Base-by-base conservation (phyloP, 1,140 invertebrate genomes). In the Acromyrmex echinatior region DNA sequence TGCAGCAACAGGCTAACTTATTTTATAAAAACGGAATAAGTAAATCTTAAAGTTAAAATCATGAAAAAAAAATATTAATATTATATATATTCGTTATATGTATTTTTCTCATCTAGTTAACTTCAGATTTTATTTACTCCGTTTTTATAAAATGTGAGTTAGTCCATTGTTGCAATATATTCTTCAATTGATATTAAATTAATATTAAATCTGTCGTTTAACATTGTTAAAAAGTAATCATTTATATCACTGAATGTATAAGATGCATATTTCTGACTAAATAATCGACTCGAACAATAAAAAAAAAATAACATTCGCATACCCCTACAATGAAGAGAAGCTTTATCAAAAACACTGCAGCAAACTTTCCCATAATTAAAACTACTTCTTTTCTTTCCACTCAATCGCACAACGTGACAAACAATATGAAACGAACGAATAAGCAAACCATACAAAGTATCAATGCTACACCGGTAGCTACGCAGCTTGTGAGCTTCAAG, bases 311-410 rank as follows among this genome's bases (percentile, higher is more conserved):
- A 31, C 9, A 10, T n/a, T 16, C 6, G 28, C 21, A 25, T 71
- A 81, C 79, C 51, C 35, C 49, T 25, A 49, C 28, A 0, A 78
- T 14, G 12, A 81, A 0, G 21, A 71, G 4, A 2, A 18, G 0
- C 14, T 53, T 16, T 12, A 14, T 35, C 63, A 81, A 16, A 39
- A 81, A 5, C 9, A 56, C 14, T 25, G 25, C n/a, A 25, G 14
- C 9, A 39, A 25, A 45, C 45, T 81, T 81, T 28, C 16, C 49
- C 66, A 71, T 81, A 3, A 9, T 80, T 53, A n/a, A 18, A 70
- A 65, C 16, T 49, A 9, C 7, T 51, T 28, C 21, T 58, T 2
- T 56, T 65, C 10, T 21, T 21, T 63, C 12, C 16, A 28, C 16
- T 62, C 16, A 56, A 9, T 39, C 2, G 12, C 5, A 25, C 21